Percentiles rank a stretch among this genome's conserved stretches.
Evolutionary conservation across 2,797 vertebrate genomes (phyloP).

Genomic region (Corythornis leucogaster): DNA sequence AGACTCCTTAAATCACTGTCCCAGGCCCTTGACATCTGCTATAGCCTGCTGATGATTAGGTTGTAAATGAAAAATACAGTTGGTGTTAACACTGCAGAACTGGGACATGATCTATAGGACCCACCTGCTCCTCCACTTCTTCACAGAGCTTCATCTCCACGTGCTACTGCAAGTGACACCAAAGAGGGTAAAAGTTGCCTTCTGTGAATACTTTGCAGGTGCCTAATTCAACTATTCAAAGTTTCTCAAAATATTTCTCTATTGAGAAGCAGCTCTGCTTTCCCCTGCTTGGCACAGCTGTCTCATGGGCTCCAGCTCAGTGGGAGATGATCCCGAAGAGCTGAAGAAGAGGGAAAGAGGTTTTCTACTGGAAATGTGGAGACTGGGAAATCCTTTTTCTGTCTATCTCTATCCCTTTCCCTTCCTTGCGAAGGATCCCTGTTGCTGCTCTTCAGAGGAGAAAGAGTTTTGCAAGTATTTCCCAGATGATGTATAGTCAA

Average conservation of each 20-base stretch:
- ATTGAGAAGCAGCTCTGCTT: not conserved
- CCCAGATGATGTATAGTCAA: not conserved
- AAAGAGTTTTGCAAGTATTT: not conserved
- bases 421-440: not conserved
- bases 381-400: not conserved
- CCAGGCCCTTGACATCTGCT: slow-evolving; percentile 17
- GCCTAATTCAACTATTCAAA: not conserved
- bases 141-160: not conserved
- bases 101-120: slow-evolving; percentile 42
- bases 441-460: not conserved
- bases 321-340: not conserved
- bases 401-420: not conserved
- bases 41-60: slow-evolving; percentile 57
- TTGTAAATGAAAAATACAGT: slow-evolving; percentile 72
- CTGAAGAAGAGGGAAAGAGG: not conserved
- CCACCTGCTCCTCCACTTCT: not conserved
- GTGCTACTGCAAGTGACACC: not conserved
- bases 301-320: not conserved
- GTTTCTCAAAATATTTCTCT: not conserved
- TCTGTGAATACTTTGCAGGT: not conserved
- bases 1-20: slow-evolving; percentile 61
- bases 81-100: slow-evolving; percentile 30
- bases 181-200: not conserved
- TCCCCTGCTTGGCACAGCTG: accelerated
- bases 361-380: not conserved